These are phyloP conservation scores for Aselliscus stoliczkanus DNA, from an alignment of 2,797 vertebrate genomes.

Conservation along the genomic window DNA sequence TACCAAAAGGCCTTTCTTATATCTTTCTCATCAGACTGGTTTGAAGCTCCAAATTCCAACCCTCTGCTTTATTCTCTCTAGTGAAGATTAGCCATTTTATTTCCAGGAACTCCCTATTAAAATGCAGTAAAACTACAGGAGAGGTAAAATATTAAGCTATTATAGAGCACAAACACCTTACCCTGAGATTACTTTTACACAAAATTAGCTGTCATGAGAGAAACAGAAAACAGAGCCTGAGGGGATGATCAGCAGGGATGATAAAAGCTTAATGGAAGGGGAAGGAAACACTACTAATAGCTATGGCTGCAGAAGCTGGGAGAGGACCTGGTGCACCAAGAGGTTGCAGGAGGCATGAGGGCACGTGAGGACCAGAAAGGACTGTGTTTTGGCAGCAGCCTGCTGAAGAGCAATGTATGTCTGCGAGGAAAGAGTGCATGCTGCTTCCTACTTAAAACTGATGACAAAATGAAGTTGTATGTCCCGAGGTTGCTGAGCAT, in stretches of 20 bases:
- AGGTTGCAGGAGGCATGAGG: rapidly evolving
- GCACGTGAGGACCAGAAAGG: neutral
- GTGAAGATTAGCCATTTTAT: constrained; percentile 38
- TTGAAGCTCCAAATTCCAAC: neutral
- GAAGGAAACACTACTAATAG: neutral
- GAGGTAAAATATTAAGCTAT: constrained; percentile 62
- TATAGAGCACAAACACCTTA: constrained; percentile 58
- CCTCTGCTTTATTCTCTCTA: constrained; percentile 7
- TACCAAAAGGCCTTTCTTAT: neutral
- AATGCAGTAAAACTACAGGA: constrained; percentile 53
- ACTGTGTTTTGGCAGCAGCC: neutral
- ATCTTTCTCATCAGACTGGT: neutral
- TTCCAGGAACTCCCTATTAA: constrained; percentile 46
- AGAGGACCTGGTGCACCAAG: neutral
- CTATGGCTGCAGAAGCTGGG: neutral
- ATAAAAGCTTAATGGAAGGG: neutral
- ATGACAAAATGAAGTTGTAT: neutral
- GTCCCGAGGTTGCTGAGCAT: neutral
- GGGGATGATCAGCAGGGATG: neutral
- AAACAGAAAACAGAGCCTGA: neutral
- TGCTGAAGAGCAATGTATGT: neutral
- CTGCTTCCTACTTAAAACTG: neutral
- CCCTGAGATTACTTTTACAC: constrained; percentile 37
- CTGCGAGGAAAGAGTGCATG: neutral
- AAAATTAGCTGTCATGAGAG: constrained; percentile 57